These are phyloP conservation scores for Forbesichthys agassizii DNA, from an alignment of 2,113 vertebrate genomes.

Conservation along the genomic window DNA sequence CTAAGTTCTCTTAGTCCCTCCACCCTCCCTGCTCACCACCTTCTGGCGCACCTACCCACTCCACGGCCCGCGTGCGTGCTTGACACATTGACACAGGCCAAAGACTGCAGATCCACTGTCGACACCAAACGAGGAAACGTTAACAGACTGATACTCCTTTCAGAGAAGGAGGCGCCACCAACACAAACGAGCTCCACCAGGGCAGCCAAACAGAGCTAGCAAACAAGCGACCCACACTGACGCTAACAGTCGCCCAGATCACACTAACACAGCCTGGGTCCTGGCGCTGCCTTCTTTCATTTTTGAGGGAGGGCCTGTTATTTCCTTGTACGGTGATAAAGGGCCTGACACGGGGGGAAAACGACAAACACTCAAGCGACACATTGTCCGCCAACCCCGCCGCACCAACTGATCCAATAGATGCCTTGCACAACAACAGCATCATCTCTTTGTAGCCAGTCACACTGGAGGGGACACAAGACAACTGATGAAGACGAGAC, in stretches of 20 bases:
- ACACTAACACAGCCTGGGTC: conserved; percentile 22
- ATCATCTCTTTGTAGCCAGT: conserved; percentile 51
- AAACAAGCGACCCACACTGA: conserved; percentile 55
- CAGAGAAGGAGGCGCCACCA: conserved; percentile 47
- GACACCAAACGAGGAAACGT: conserved; percentile 49
- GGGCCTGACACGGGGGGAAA: conserved; percentile 30
- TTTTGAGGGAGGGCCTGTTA: conserved; percentile 10
- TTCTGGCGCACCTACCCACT: conserved; percentile 5
- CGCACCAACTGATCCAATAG: conserved; percentile 60
- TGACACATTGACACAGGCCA: conserved; percentile 60
- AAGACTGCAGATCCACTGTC: conserved; percentile 37
- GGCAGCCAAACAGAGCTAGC: conserved; percentile 43
- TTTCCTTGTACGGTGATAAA: conserved; percentile 9
- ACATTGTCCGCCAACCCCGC: conserved; percentile 30
- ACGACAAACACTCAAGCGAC: conserved; percentile 43
- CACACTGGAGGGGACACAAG: conserved; percentile 62
- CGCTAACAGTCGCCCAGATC: conserved; percentile 24
- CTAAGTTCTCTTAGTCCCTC: conserved; percentile 68
- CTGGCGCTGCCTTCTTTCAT: conserved; percentile 13
- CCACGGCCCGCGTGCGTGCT: conserved; percentile 21
- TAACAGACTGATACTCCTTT: conserved; percentile 46
- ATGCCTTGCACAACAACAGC: conserved; percentile 35
- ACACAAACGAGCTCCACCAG: conserved; percentile 46
- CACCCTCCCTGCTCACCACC: conserved; percentile 21
- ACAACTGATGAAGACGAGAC: conserved; percentile 74